phyloP scores from a whole-genome alignment of 2,888 invertebrate species.

The Andrena marginata region DNA sequence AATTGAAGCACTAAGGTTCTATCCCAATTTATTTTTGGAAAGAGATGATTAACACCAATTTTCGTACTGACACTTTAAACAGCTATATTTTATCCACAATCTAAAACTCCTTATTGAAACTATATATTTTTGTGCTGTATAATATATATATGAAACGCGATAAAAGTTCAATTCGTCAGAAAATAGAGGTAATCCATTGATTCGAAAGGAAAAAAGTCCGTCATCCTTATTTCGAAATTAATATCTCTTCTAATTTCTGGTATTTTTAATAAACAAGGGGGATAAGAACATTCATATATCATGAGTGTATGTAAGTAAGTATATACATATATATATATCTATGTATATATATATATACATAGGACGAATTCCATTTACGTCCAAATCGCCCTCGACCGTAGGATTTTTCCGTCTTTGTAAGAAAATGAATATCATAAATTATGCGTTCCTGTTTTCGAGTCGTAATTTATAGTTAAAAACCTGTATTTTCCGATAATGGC shows the following conservation, averaged over 20 bases:
- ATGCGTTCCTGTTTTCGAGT: no score
- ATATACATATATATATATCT: no score
- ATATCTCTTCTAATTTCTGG: background rate
- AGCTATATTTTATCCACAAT: slow-evolving; percentile 15
- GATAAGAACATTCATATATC: background rate
- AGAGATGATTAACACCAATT: slow-evolving; percentile 68
- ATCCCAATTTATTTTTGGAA: slow-evolving; percentile 93
- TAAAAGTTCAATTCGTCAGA: slow-evolving; percentile 7
- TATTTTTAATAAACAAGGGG: slow-evolving; percentile 3
- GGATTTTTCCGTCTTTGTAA: no score
- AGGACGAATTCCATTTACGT: no score
- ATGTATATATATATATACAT: no score
- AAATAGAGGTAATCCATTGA: slow-evolving; percentile 3
- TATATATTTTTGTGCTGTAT: slow-evolving; percentile 48
- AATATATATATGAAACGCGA: slow-evolving; percentile 7
- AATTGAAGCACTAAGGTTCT: slow-evolving; percentile 97
- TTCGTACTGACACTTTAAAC: slow-evolving; percentile 9
- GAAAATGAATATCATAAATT: no score
- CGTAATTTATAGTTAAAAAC: no score
- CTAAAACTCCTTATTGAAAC: slow-evolving; percentile 30
- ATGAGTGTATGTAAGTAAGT: background rate
- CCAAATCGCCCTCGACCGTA: no score
- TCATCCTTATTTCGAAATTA: slow-evolving; percentile 11
- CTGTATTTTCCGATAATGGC: no score
- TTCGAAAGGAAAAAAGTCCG: background rate